Evolutionary conservation across 2,113 vertebrate genomes (phyloP), one percentile per base, ranked within the genome.

Genomic region (Anthoscopus minutus): DNA sequence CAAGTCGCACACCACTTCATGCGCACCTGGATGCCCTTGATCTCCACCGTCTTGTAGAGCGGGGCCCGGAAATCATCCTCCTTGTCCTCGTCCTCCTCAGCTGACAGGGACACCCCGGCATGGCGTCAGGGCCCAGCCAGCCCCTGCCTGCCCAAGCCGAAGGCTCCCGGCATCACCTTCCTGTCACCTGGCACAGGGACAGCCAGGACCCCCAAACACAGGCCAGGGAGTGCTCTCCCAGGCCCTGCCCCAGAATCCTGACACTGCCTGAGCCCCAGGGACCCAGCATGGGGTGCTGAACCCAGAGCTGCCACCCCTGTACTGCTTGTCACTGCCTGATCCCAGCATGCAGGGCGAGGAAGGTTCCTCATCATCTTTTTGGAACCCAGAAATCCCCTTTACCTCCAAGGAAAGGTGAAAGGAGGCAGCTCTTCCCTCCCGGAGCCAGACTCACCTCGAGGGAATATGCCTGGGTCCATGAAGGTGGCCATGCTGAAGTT

Each of bases 401-500:
- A 11, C 30, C 48, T 22, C 1, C 0, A 27, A 61, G 60, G 30
- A 72, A 53, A 45, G 25, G 28, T 5, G 15, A 16, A 25, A 61
- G 31, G 33, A 61, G n/a, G 60, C 11, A 17, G 51, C 48, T 66
- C 31, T 54, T 78, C 53, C 30, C 7, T 1, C 20, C 33, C 3
- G 6, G 30, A 53, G 31, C 21, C 31, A 27, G 62, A 88, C 96
- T 97, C 97, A 99, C 99, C 99, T 99, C 99, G 98, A 1, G 99
- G 99, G 94, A 99, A 99, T 95, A 99, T 98, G 86, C 99, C 99
- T 1, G 99, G 99, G 97, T 99, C 99, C 99, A 99, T 99, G 97
- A 99, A 99, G 42, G 99, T 99, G 94, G 99, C 99, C 99, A 99
- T 99, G 94, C 98, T 99, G 98, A 99, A 99, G 98, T 99, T 99